Base-by-base conservation (phyloP, 2,113 vertebrate genomes). In the Cichladusa arquata region DNA sequence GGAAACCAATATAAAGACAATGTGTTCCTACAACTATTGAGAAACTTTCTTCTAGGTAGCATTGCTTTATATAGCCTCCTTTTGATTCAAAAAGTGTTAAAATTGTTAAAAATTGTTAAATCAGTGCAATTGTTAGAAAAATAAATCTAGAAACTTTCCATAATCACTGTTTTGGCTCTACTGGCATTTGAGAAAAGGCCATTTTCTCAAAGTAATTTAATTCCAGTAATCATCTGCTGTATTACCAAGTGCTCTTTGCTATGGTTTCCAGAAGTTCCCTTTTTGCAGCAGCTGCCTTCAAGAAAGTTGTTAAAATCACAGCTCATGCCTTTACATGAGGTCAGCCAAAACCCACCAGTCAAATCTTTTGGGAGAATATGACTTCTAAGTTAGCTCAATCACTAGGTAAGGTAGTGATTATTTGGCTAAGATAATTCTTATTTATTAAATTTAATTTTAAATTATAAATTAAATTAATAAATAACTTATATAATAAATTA, bases 271-370 rank as follows among this genome's bases (percentile, higher is more conserved):
- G 15, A 83, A 81, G 42, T 74, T 78, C 34, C 13, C 18, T 79
- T 86, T 81, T 81, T 48, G 40, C 19, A 73, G 38, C 24, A 40
- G 22, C 19, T 84, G 51, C 33, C 17, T 31, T 67, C 19, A 56
- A 60, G 40, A 86, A 48, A 26, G 14, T 65, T 72, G 54, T 66
- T 88, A 69, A 91, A 85, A 85, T 78, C 33, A 53, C 31, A 83
- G 18, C 19, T 79, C 17, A 5, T 48, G 33, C 28, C 38, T 69
- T 88, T 73, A 73, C 3, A 7, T 57, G 73, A 67, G 24, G 25
- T 72, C 57, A 67, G 78, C 48, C 62, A 72, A 95, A 87, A 72
- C 14, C 22, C 65, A 86, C 38, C 28, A 76, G 72, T 51, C 31
- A 29, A 47, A 54, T 72, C 11, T 64, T 93, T 57, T 40, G 23